These are phyloP conservation scores for Resseliella maxima DNA, from an alignment of 2,888 invertebrate genomes.

Conservation along the genomic window DNA sequence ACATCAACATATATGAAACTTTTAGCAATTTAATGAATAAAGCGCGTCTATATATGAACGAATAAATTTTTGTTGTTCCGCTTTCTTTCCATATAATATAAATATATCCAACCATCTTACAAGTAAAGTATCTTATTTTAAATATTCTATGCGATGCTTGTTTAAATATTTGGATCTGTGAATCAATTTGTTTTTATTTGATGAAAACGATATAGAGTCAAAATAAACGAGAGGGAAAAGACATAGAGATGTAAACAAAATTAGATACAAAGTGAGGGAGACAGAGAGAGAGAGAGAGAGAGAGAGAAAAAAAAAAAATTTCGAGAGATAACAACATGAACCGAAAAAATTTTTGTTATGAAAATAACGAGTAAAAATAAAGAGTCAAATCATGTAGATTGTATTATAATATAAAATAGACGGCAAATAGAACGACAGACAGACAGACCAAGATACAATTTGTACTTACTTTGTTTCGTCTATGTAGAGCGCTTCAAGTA, in stretches of 20 bases:
- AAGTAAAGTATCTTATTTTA: not conserved
- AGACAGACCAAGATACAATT: not conserved
- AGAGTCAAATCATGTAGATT: not conserved
- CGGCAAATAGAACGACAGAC: not conserved
- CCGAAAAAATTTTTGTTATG: not conserved
- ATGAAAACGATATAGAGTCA: not conserved
- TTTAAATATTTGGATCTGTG: slow-evolving; percentile 45
- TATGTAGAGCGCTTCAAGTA: slow-evolving; percentile 91
- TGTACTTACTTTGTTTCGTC: slow-evolving; percentile 91
- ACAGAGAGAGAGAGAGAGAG: not conserved
- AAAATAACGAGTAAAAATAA: slow-evolving; percentile 14
- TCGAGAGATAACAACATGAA: not conserved
- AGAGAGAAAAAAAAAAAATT: not conserved
- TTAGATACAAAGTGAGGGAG: not conserved
- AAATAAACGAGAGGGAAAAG: too few relatives aligned
- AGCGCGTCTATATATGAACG: not conserved
- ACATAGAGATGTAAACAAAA: too few relatives aligned
- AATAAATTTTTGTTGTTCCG: not conserved
- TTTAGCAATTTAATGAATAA: not conserved
- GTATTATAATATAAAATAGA: not conserved
- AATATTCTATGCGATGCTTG: slow-evolving; percentile 29
- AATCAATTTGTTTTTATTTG: not conserved
- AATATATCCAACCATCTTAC: not conserved
- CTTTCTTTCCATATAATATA: too few relatives aligned
- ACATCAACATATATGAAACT: not conserved